Evolutionary conservation across 1,140 invertebrate genomes (phyloP).

Genomic region (Agraylea sexmaculata): DNA sequence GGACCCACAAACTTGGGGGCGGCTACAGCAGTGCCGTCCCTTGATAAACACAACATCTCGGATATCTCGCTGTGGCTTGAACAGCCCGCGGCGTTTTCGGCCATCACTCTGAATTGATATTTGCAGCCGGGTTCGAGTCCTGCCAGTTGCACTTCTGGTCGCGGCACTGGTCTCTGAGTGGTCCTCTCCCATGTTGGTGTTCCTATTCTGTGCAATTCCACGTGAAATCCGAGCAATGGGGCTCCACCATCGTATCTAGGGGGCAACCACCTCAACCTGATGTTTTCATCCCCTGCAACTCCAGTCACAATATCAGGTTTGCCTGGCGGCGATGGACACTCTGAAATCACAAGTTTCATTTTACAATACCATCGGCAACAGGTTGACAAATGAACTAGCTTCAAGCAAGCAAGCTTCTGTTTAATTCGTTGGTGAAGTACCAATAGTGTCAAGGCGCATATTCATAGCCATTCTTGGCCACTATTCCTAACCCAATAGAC

Average conservation of each 20-base stretch:
- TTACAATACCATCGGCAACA: constrained; percentile 5
- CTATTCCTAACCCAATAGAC: too few relatives aligned
- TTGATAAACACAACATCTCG: constrained; percentile 62
- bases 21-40: constrained; percentile 51
- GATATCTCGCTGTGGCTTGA: constrained; percentile 69
- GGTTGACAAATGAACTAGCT: background rate
- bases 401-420: too few relatives aligned
- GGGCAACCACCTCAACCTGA: constrained; percentile 62
- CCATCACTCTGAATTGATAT: constrained; percentile 80
- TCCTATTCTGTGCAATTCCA: constrained; percentile 67
- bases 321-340: constrained; percentile 61
- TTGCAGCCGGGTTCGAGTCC: constrained; percentile 75
- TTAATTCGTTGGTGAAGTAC: too few relatives aligned
- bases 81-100: constrained; percentile 72
- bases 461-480: too few relatives aligned
- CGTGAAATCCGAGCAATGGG: constrained; percentile 71
- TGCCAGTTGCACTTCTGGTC: constrained; percentile 59
- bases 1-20: constrained; percentile 57
- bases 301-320: constrained; percentile 59
- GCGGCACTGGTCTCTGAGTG: constrained; percentile 52
- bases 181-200: constrained; percentile 67
- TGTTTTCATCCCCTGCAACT: constrained; percentile 56
- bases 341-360: too few relatives aligned
- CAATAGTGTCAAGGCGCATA: too few relatives aligned
- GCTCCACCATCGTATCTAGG: constrained; percentile 78